phyloP scores from a whole-genome alignment of 2,113 vertebrate species.

The Gorsachius goisagi region DNA sequence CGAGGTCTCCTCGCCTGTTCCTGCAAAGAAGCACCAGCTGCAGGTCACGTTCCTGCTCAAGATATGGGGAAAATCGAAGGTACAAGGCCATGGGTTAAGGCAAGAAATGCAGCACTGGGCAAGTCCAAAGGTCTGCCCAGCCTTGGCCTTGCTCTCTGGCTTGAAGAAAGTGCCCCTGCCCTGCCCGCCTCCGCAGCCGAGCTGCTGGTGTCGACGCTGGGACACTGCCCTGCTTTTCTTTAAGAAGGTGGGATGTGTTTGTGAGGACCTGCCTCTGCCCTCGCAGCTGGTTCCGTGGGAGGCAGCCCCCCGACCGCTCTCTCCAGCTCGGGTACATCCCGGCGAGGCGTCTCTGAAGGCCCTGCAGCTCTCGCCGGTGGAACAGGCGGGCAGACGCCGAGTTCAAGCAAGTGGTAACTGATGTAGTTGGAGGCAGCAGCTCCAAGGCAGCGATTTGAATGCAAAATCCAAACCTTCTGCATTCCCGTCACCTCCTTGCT shows the following conservation, averaged over 20 bases:
- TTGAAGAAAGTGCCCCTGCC: background rate
- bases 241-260: background rate
- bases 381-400: accelerated
- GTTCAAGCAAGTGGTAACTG: background rate
- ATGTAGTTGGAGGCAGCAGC: background rate
- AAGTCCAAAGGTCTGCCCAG: background rate
- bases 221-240: background rate
- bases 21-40: background rate
- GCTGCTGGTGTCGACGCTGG: accelerated
- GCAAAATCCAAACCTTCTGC: accelerated
- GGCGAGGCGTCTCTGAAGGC: background rate
- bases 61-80: background rate
- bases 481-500: accelerated
- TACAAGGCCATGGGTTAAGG: background rate
- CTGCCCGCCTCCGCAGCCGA: background rate
- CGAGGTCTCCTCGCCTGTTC: background rate
- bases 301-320: background rate
- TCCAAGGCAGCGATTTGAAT: background rate
- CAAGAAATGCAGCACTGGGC: background rate
- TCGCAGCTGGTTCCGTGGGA: background rate
- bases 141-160: background rate
- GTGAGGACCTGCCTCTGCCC: background rate
- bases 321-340: accelerated
- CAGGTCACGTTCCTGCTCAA: background rate
- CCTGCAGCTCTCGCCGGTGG: background rate